Percentiles rank a stretch among this genome's conserved stretches.
These are phyloP conservation scores for Umimayanthus chanpuru DNA, from an alignment of 92 coral and sea anemone species.

Conservation along the genomic window DNA sequence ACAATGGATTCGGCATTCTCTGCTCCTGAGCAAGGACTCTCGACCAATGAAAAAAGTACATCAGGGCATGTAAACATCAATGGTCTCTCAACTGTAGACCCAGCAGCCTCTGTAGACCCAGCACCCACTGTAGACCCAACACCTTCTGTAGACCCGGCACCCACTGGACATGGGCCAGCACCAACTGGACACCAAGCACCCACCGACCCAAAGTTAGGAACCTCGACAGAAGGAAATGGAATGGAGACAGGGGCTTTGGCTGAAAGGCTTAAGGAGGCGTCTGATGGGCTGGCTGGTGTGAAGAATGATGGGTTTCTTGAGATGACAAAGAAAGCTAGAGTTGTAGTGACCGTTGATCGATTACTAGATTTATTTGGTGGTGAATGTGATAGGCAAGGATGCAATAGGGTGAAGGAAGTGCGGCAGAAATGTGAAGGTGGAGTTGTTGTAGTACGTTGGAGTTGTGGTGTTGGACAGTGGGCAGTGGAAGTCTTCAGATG, in stretches of 20 bases:
- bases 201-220: constrained; percentile 1
- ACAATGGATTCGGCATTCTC: constrained; percentile 13
- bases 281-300: too few species aligned
- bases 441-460: constrained; percentile 41
- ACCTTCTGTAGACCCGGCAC: too few species aligned
- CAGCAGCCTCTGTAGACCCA: neutral
- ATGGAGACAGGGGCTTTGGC: neutral
- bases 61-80: neutral
- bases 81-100: neutral
- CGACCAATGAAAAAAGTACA: constrained; percentile 20
- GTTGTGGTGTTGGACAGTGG: constrained; percentile 50
- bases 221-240: neutral
- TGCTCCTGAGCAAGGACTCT: constrained; percentile 34
- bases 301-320: too few species aligned
- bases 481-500: too few species aligned
- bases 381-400: constrained; percentile 35
- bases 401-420: constrained; percentile 23
- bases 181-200: neutral
- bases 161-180: too few species aligned
- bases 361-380: constrained; percentile 13
- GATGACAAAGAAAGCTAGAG: too few species aligned
- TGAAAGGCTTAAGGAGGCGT: too few species aligned
- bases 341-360: too few species aligned
- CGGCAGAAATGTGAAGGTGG: constrained; percentile 41
- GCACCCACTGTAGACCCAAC: too few species aligned